Evolutionary conservation across 2,113 vertebrate species (phyloP).

Genomic region (Brevimyrus niger): DNA sequence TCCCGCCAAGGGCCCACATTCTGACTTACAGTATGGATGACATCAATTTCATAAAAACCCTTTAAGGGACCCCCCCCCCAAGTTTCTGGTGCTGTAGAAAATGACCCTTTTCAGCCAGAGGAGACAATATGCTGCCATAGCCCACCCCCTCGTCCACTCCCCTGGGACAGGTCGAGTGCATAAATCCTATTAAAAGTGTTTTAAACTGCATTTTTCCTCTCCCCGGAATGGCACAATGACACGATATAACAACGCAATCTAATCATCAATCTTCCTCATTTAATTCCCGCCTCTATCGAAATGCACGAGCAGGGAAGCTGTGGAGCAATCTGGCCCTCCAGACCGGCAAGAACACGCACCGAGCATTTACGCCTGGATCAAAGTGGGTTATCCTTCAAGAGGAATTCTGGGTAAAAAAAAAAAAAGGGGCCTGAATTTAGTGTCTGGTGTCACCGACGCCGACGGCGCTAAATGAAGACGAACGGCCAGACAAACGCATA

Average conservation of each 20-base stretch:
- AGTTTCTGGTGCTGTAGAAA: not conserved
- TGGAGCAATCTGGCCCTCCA: not conserved
- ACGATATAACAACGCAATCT: not conserved
- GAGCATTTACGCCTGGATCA: not conserved
- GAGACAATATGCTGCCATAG: not conserved
- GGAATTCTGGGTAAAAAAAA: not conserved
- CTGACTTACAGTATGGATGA: constrained; percentile 5
- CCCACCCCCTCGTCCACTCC: not conserved
- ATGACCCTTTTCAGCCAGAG: not conserved
- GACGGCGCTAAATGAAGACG: not conserved
- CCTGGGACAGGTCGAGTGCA: constrained; percentile 1
- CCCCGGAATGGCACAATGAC: not conserved
- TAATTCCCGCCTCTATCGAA: not conserved
- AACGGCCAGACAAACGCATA: not conserved
- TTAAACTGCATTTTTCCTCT: not conserved
- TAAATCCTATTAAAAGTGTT: constrained; percentile 3
- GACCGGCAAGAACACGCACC: not conserved
- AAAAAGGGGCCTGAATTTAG: not conserved
- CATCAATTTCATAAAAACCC: not conserved
- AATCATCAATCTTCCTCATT: constrained; percentile 7
- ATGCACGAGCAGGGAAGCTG: not conserved
- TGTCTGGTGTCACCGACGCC: too few species aligned
- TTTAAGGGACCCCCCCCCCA: not conserved
- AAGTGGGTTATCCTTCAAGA: not conserved
- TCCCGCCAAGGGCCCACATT: not conserved